Evolutionary conservation across 2,888 invertebrate genomes (phyloP).

Genomic region (Dryobotodes eremita): DNA sequence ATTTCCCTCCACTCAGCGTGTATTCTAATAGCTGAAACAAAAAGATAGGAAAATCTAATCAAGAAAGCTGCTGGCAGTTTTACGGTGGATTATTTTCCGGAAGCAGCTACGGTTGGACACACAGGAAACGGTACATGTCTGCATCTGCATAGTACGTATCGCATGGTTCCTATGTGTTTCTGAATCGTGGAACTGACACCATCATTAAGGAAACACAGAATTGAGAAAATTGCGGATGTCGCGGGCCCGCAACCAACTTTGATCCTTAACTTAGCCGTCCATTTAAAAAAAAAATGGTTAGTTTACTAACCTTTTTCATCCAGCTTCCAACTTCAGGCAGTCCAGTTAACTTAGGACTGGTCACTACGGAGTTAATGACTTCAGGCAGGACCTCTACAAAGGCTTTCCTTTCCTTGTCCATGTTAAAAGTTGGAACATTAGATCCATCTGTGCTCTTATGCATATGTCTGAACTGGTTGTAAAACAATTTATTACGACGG

Average conservation of each 20-base stretch:
- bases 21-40: conserved; percentile 41
- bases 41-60: not conserved
- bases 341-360: conserved; percentile 29
- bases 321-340: conserved; percentile 47
- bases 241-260: not conserved
- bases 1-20: conserved; percentile 25
- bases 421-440: conserved; percentile 20
- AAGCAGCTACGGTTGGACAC: not conserved
- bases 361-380: conserved; percentile 39
- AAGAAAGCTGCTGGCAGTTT: not conserved
- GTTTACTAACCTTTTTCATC: conserved; percentile 42
- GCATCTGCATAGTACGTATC: too few relatives aligned
- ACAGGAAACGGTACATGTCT: not conserved
- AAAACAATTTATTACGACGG: conserved; percentile 7
- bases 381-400: conserved; percentile 36
- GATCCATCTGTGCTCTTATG: conserved; percentile 12
- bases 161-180: not conserved
- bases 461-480: conserved; percentile 25
- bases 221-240: not conserved
- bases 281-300: not conserved
- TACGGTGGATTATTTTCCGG: not conserved
- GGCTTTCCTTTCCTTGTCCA: conserved; percentile 33
- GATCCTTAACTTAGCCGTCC: not conserved
- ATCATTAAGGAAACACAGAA: not conserved
- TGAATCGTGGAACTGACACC: not conserved